Evolutionary conservation across 2,888 invertebrate genomes (phyloP), one percentile per base, ranked within the genome.

Genomic region (Caenorhabditis zanzibari): DNA sequence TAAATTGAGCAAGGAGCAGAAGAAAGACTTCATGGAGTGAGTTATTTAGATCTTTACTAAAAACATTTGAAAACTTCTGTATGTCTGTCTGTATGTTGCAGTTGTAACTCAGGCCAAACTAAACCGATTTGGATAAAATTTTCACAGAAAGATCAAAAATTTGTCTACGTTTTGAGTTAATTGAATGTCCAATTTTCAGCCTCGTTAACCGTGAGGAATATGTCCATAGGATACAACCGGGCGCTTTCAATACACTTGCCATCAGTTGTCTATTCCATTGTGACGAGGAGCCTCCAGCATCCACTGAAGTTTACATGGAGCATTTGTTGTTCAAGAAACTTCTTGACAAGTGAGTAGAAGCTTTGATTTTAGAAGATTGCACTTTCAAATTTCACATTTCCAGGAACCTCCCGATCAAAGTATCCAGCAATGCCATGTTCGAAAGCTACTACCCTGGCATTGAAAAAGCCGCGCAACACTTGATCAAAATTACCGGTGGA

Each of bases 211-310:
- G 58, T 38, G 63, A 77, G n/a, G 75, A 63, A 24, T 59, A 24
- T 26, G 56, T 41, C 32, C 73, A 71, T 22, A 76, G 84, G 12
- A 52, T 80, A 14, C 81, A 81, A 47, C 84, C 84, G n/a, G 81
- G 84, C 61, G 71, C 73, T 3, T 84, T 81, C 81, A 84, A 84
- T 28, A 64, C 84, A 0, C 32, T 84, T 0, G 84, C 84, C 4
- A 47, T 81, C 14, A 68, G 69, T 0, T 64, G 68, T 0, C 26
- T 84, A 0, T 64, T 79, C 22, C 64, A 79, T 22, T 47, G 56
- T 10, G 19, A 41, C 0, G 5, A 32, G 3, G 79, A 71, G 0
- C 19, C 32, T 19, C 24, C 71, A 14, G 63, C 56, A 2, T 79
- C 79, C 1, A 79, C 71, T 1, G 79, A 79, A 24, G 71, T 71